Base-by-base conservation (phyloP, 2,888 invertebrate species). In the Diaphora mendica region DNA sequence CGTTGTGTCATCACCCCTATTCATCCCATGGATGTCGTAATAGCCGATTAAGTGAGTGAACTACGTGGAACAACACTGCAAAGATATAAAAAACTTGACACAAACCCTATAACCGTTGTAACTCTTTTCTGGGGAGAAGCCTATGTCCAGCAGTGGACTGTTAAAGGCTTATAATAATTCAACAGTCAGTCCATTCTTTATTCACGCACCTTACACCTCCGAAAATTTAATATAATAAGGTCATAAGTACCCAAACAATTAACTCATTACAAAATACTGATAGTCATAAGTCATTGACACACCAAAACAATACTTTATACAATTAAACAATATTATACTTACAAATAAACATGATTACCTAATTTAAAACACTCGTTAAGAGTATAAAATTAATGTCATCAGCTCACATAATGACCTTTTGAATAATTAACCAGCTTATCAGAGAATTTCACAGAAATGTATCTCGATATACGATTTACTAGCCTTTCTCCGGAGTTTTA, bases 291-390 rank as follows among this genome's bases (percentile, higher is more conserved):
- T 69, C 68, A 42, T 70, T 70, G 17, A 62, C 69, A 42, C 13
- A 68, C 30, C 13, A 39, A 9, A 59, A 65, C 35, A 65, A 39
- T 65, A 55, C 35, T 20, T 48, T 17, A 26, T 59, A 68, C 26
- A 68, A 55, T 68, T 67, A 20, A 66, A 44, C 26, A 67, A 42
- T 67, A 67, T 65, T 44, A 67, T 42, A 67, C 66, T 67, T 44
- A 3, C 66, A 67, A 67, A 67, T 44, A 44, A 42, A 67, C 66
- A 44, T 67, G 66, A 67, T 44, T 44, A 39, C n/a, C 26, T 67
- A 44, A 67, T 67, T 67, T 65, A 3, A n/a, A n/a, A 35, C 35
- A 39, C 11, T 35, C 11, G 39, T 26, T 11, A 23, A 30, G 17
- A 5, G 23, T 39, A 39, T 23, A 35, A 35, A 13, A 39, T 17